A percentile compares a stretch with the other conserved stretches of the same genome.
Evolutionary conservation across 2,888 invertebrate genomes (phyloP).

Genomic region (Emmelina monodactyla): DNA sequence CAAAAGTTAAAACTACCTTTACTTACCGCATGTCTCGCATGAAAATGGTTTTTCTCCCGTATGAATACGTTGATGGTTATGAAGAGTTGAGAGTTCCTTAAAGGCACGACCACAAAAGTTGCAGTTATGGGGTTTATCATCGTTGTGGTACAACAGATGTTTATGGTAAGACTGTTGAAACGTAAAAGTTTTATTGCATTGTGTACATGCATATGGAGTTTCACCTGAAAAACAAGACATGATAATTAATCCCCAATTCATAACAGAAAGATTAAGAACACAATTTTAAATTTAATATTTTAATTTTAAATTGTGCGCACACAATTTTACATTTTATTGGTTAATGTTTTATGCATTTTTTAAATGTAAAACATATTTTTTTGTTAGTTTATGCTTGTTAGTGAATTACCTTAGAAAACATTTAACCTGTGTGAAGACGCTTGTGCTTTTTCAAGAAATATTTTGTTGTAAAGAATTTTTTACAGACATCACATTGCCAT

Average conservation of each 20-base stretch:
- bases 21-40: slow-evolving; percentile 85
- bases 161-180: slow-evolving; percentile 92
- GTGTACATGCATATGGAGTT: slow-evolving; percentile 84
- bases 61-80: slow-evolving; percentile 86
- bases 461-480: slow-evolving; percentile 86
- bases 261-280: neutral
- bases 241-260: slow-evolving; percentile 18
- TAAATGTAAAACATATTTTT: neutral
- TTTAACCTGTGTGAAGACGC: slow-evolving; percentile 81
- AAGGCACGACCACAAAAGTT: slow-evolving; percentile 81
- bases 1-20: neutral
- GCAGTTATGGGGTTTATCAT: slow-evolving; percentile 83
- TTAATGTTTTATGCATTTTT: neutral
- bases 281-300: too few relatives aligned
- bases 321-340: neutral
- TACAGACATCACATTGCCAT: slow-evolving; percentile 87
- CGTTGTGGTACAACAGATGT: slow-evolving; percentile 85
- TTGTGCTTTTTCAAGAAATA: slow-evolving; percentile 91
- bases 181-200: slow-evolving; percentile 86
- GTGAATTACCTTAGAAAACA: slow-evolving; percentile 56
- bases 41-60: slow-evolving; percentile 87
- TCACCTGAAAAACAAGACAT: slow-evolving; percentile 73
- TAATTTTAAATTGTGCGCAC: too few relatives aligned
- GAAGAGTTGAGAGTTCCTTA: slow-evolving; percentile 85
- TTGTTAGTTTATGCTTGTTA: slow-evolving; percentile 32